Percentiles rank a stretch among this genome's conserved stretches.
Evolutionary conservation across 2,113 vertebrate species (phyloP).

Genomic region (Pristiophorus japonicus): DNA sequence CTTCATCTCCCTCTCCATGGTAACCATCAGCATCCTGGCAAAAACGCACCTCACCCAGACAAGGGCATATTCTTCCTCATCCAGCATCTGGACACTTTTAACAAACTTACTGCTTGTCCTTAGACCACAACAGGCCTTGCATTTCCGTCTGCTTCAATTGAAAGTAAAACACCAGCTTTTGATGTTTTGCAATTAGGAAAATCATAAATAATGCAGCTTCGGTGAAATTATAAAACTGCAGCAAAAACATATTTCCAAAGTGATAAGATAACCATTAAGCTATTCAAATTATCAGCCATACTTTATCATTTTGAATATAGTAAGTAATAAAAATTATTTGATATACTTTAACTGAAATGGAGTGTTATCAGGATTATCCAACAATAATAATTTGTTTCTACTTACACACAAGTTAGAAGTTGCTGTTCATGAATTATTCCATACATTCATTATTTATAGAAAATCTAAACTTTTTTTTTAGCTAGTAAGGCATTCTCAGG

Average conservation of each 20-base stretch:
- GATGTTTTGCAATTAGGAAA: conserved; percentile 44
- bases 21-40: conserved; percentile 62
- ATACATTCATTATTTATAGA: not conserved
- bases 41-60: conserved; percentile 67
- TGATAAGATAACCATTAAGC: not conserved
- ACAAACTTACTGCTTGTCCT: conserved; percentile 49
- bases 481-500: not conserved
- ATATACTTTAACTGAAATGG: not conserved
- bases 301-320: not conserved
- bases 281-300: not conserved
- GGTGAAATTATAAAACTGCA: not conserved
- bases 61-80: conserved; percentile 57
- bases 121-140: conserved; percentile 61
- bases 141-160: conserved; percentile 45
- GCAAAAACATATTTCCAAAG: not conserved
- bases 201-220: conserved; percentile 3
- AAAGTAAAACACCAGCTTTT: conserved; percentile 40
- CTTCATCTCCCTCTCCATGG: conserved; percentile 68
- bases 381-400: not conserved
- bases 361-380: not conserved
- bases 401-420: not conserved
- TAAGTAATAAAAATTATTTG: not conserved
- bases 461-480: not conserved
- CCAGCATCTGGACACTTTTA: conserved; percentile 66
- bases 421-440: not conserved